A percentile compares a stretch with the other conserved stretches of the same genome.
phyloP scores from a whole-genome alignment of 2,888 invertebrate species.

The Melanchra persicariae region DNA sequence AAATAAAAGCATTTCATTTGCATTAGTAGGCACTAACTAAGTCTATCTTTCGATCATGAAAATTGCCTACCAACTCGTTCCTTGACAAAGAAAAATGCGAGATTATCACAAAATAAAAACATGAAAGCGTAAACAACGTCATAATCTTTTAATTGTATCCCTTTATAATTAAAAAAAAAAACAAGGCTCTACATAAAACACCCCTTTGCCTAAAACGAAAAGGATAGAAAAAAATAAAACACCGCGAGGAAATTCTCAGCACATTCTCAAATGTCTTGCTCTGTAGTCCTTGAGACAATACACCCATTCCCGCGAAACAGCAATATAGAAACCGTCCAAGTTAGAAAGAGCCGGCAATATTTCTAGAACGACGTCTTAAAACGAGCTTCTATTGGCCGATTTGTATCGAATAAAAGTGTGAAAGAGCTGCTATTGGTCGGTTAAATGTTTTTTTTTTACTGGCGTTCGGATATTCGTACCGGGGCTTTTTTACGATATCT shows the following conservation, averaged over 20 bases:
- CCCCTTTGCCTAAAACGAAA: conserved; percentile 27
- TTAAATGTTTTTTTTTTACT: conserved; percentile 64
- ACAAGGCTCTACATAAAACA: conserved; percentile 20
- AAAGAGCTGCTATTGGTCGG: conserved; percentile 71
- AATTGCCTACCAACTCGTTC: background rate
- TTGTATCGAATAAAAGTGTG: conserved; percentile 76
- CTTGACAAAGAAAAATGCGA: no score
- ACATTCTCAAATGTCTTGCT: conserved; percentile 26
- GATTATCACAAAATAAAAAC: conserved; percentile 23
- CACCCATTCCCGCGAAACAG: conserved; percentile 57
- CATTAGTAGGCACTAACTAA: no score
- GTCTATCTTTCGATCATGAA: background rate
- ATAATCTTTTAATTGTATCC: conserved; percentile 44
- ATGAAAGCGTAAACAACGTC: conserved; percentile 38
- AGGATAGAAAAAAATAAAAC: conserved; percentile 40
- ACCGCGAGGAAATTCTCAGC: conserved; percentile 25
- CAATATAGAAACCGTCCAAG: conserved; percentile 60
- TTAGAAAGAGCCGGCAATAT: conserved; percentile 77
- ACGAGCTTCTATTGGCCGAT: conserved; percentile 74
- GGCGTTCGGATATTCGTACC: conserved; percentile 57
- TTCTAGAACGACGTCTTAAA: conserved; percentile 77
- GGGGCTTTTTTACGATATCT: conserved; percentile 70
- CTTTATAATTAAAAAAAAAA: conserved; percentile 19
- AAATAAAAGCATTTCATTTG: no score
- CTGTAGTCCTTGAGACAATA: conserved; percentile 66